Conservation (phyloP, 2,888 invertebrate genomes). For the Odontocolon sp. region DNA sequence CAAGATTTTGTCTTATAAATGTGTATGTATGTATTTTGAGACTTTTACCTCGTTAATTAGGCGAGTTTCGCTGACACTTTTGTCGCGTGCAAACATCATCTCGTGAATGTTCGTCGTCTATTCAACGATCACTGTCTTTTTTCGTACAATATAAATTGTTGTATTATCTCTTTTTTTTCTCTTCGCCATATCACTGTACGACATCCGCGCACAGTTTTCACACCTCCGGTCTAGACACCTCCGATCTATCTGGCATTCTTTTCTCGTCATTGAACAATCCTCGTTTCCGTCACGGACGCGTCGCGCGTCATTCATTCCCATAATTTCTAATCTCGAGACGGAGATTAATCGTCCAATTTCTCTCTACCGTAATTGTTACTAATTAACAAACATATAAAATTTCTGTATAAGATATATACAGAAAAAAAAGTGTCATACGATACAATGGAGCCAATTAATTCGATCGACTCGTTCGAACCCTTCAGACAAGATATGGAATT, state of each 20-base stretch:
- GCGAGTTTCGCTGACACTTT: not conserved
- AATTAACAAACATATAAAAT: no score
- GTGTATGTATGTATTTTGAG: slow-evolving; percentile 2
- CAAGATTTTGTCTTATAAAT: not conserved
- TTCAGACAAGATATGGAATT: not conserved
- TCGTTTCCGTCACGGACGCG: not conserved
- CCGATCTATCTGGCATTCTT: not conserved
- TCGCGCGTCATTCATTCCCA: not conserved
- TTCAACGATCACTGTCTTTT: not conserved
- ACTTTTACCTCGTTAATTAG: slow-evolving; percentile 51
- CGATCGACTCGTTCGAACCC: no score
- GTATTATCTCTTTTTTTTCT: not conserved
- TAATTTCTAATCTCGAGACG: no score
- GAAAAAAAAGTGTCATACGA: no score
- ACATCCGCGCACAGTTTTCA: no score
- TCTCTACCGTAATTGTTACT: no score
- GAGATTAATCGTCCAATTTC: no score
- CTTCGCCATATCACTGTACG: no score
- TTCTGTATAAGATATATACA: no score
- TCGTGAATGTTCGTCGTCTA: not conserved
- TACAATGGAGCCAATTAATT: no score
- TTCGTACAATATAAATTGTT: no score
- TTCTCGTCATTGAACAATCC: not conserved
- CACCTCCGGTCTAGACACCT: not conserved
- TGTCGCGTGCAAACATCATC: not conserved